Percentiles rank a stretch among this genome's conserved stretches.
Conservation (phyloP, 2,113 vertebrate species). For the Diglossa brunneiventris region DNA sequence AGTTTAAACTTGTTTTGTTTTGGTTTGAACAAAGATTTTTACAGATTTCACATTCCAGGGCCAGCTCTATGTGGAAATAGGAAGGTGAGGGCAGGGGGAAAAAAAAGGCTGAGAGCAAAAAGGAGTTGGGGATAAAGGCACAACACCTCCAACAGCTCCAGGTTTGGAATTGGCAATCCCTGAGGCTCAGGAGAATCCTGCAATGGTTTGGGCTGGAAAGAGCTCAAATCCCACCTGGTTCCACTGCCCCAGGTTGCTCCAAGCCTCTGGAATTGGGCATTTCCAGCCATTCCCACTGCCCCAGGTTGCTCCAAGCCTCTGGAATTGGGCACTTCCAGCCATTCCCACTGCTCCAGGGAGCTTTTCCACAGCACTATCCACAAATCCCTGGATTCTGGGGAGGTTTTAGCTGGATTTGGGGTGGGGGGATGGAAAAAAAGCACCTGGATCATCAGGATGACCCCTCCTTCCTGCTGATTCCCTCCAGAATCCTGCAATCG, state of each 20-base stretch:
- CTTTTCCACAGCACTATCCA: too few species aligned
- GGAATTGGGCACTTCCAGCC: neutral
- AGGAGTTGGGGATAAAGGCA: fast-evolving
- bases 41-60: neutral
- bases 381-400: too few species aligned
- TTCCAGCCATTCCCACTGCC: neutral
- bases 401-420: neutral
- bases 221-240: neutral
- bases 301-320: neutral
- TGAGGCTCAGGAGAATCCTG: neutral
- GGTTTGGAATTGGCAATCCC: neutral
- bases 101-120: neutral
- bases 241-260: neutral
- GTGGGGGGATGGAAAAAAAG: neutral
- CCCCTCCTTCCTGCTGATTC: neutral
- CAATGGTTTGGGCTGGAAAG: neutral
- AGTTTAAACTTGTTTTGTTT: neutral
- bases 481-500: neutral
- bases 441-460: neutral
- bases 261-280: neutral
- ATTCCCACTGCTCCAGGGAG: too few species aligned
- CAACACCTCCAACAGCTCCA: fast-evolving
- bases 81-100: neutral
- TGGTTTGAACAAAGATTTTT: neutral
- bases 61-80: fast-evolving